Base-by-base conservation (phyloP, 30 jellyfish, hydroid and myxozoan species). In the Cassiopea andromeda region DNA sequence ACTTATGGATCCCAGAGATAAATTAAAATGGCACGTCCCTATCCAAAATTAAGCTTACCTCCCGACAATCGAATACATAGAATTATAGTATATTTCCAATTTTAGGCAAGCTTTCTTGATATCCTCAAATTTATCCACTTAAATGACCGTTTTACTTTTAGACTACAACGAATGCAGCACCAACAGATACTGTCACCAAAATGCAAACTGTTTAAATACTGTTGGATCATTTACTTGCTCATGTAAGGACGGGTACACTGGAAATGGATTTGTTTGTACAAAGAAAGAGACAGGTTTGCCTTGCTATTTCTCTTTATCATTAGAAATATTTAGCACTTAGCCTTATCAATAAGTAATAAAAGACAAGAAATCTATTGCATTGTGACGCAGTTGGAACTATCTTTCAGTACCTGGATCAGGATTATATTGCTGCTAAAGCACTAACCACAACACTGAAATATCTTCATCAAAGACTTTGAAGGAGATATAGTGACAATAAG, bases 231-330 rank as follows among this genome's bases (percentile, higher is more conserved):
- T 59, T 64, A 18, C 44, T 2, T 81, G 89, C 18, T 46, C 78
- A 7, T 81, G 89, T 78, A 81, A 64, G 48, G 19, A 78, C 8
- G 81, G 80, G 5, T 81, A 81, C 47, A 48, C 44, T 13, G 89
- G 89, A 67, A 81, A 81, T 64, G 89, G 89, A 17, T 81, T 81
- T 45, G 61, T 72, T 69, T 81, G 89, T 19, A 69, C 78, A 61
- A 45, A 60, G 66, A 81, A 12, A 3, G 81, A 46, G 17, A 46
- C 72, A 46, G 85, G 85, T 77, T 16, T 27, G 50, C 4, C 27
- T 43, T 1, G 38, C 6, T 64, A 5, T 14, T 4, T 4, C 5
- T 64, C 15, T 9, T 64, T 64, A 17, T 64, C 15, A 13, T 64
- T 64, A 4, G 15, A 5, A 64, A 54, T 27, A 27, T 54, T 3